Conservation (phyloP, 2,113 vertebrate genomes). For the Periophthalmus modestus region DNA sequence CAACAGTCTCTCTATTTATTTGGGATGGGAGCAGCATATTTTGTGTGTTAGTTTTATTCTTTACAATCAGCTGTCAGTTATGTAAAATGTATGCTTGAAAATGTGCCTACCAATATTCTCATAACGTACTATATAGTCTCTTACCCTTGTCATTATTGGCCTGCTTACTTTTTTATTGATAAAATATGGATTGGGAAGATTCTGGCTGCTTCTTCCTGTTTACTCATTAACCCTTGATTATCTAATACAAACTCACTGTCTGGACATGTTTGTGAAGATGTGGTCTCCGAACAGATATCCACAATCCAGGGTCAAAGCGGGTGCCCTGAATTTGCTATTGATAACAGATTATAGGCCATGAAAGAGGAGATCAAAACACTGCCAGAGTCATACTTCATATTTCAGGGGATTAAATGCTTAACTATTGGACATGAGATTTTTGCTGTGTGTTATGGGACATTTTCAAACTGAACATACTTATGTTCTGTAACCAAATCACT, state of each 20-base stretch:
- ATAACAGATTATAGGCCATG: conserved; percentile 58
- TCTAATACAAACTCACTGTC: conserved; percentile 20
- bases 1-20: too few species aligned
- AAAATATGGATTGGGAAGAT: background rate
- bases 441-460: conserved; percentile 24
- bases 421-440: conserved; percentile 27
- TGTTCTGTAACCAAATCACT: background rate
- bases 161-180: background rate
- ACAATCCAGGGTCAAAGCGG: conserved; percentile 44
- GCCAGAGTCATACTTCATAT: conserved; percentile 55
- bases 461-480: conserved; percentile 3
- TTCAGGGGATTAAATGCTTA: conserved; percentile 64
- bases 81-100: background rate
- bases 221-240: conserved; percentile 15
- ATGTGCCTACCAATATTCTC: too few species aligned
- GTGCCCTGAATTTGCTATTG: conserved; percentile 63
- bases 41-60: too few species aligned
- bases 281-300: conserved; percentile 19
- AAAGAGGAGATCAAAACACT: conserved; percentile 58
- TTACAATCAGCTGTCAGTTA: background rate
- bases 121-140: too few species aligned
- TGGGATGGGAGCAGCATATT: too few species aligned
- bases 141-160: too few species aligned
- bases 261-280: conserved; percentile 18
- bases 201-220: conserved; percentile 9